Base-by-base conservation (phyloP, 2,113 vertebrate genomes). In the Rhabdornis inornatus region DNA sequence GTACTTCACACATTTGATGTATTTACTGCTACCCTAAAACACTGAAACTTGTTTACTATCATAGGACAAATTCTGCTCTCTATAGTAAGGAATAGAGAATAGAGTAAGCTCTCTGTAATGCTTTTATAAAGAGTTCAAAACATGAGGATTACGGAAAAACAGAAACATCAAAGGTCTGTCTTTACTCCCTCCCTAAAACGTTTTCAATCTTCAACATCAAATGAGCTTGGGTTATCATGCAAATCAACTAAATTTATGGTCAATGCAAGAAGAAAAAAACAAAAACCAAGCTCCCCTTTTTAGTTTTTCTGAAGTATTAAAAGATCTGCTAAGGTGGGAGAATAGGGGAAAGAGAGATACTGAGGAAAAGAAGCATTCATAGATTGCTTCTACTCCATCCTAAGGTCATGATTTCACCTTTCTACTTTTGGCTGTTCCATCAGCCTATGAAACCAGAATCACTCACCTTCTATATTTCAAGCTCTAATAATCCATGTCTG, bases 401-500 rank as follows among this genome's bases (percentile, higher is more conserved):
- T 0, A 42, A 84, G 65, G 83, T 90, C 42, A 86, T 35, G 31
- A 45, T 47, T 77, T 96, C 75, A 80, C n/a, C 35, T 84, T 78
- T 91, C 50, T 44, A 76, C 74, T 82, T 93, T 50, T 74, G 69
- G 30, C 50, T 59, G 49, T 83, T 77, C 75, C 87, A 79, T 63
- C 76, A 68, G 71, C 74, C 63, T 61, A 52, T 28, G 83, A 63
- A 95, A 79, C 30, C 37, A 56, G 15, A 77, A 84, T 63, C 82
- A 95, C 70, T 94, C 87, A 87, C 68, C 57, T 72, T 90, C 44
- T 82, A 23, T 59, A 92, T 95, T 93, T 96, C 91, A 95, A 79
- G 63, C 88, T 96, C 83, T 92, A 96, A 94, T 92, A 95, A 95
- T 56, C 85, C 87, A 82, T 35, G 44, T 64, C 44, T 94, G 64